These are phyloP conservation scores for Ptiloglossa arizonensis DNA, from an alignment of 1,140 invertebrate species.

Conservation along the genomic window DNA sequence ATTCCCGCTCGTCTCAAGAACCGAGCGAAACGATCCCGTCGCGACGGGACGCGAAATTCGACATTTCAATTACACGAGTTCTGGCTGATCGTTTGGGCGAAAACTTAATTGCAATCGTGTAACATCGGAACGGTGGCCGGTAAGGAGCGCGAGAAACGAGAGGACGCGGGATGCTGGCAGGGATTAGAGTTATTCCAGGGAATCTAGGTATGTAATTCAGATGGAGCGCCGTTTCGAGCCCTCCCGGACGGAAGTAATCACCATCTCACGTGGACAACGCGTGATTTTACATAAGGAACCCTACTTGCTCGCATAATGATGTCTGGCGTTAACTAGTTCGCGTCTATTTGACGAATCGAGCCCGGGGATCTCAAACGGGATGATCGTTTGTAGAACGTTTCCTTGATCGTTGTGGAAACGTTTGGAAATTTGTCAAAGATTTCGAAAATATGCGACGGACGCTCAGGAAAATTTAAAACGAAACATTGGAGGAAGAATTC, in stretches of 20 bases:
- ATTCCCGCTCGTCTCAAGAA: too few relatives aligned
- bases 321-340: not conserved
- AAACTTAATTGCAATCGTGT: constrained; percentile 60
- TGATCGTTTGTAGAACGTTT: too few relatives aligned
- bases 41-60: constrained; percentile 8
- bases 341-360: constrained; percentile 2
- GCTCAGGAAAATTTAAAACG: too few relatives aligned
- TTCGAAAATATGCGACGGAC: too few relatives aligned
- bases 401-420: too few relatives aligned
- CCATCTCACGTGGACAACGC: not conserved
- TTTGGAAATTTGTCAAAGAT: too few relatives aligned
- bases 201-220: constrained; percentile 33
- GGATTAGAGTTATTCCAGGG: constrained; percentile 35
- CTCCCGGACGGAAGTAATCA: constrained; percentile 21
- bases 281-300: constrained; percentile 19
- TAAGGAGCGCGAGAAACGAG: not conserved
- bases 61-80: constrained; percentile 56
- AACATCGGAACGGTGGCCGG: constrained; percentile 5
- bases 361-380: not conserved
- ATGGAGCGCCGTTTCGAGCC: not conserved
- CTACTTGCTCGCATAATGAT: not conserved
- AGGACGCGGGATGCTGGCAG: not conserved
- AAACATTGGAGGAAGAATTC: too few relatives aligned
- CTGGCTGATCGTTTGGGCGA: constrained; percentile 36
- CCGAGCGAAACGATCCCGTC: too few relatives aligned